These are phyloP conservation scores for Drosophila tropicalis DNA, from an alignment of 1,140 invertebrate species.

Conservation along the genomic window DNA sequence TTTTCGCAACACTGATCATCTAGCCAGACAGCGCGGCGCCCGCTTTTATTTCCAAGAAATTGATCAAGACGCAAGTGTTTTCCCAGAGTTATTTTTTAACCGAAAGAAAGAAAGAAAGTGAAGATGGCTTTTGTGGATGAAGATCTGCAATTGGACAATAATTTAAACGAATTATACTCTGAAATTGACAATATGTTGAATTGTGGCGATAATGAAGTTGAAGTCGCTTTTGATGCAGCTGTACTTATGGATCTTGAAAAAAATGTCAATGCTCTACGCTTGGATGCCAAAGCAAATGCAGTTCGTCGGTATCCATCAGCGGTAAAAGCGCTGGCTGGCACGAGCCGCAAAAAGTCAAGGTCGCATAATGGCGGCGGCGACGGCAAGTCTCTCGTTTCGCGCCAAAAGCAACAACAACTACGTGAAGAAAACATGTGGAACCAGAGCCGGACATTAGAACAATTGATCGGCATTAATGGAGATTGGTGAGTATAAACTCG, in stretches of 20 bases:
- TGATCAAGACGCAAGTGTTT: background rate
- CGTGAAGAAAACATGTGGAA: conserved; percentile 50
- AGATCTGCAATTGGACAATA: conserved; percentile 37
- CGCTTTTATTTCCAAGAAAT: conserved; percentile 1
- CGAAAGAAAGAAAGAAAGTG: background rate
- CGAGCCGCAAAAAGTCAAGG: conserved; percentile 29
- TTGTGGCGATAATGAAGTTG: background rate
- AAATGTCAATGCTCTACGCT: conserved; percentile 24
- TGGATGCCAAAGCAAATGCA: conserved; percentile 16
- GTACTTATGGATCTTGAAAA: conserved; percentile 38
- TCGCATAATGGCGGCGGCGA: background rate
- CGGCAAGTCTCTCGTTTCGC: conserved; percentile 15
- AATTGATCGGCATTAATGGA: conserved; percentile 5
- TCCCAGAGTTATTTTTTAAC: background rate
- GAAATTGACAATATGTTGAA: conserved; percentile 45
- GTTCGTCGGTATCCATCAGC: conserved; percentile 30
- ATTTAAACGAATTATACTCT: conserved; percentile 34
- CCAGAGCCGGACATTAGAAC: background rate
- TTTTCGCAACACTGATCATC: too few relatives aligned
- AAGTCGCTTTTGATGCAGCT: too few relatives aligned
- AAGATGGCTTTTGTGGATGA: background rate
- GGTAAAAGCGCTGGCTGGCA: background rate
- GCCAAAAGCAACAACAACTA: conserved; percentile 31
- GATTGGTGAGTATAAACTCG: conserved; percentile 36
- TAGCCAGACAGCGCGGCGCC: conserved; percentile 1